Evolutionary conservation across 2,113 vertebrate species (phyloP).

Genomic region (Beaufortia kweichowensis): DNA sequence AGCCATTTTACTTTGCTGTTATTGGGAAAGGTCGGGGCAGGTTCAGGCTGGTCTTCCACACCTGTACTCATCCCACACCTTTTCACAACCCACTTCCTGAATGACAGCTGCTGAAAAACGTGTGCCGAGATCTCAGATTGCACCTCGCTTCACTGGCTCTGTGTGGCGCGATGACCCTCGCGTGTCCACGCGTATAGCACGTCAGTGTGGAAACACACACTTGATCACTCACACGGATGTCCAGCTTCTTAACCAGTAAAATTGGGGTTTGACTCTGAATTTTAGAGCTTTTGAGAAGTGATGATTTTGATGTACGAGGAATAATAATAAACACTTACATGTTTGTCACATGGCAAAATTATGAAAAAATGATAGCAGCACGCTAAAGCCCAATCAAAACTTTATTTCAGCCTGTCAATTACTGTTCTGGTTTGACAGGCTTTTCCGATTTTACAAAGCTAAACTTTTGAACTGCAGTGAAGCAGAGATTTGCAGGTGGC

Average conservation of each 20-base stretch:
- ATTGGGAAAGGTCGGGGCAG: constrained; percentile 62
- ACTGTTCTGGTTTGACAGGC: constrained; percentile 32
- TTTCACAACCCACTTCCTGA: constrained; percentile 63
- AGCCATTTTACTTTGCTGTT: neutral
- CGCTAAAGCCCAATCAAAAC: neutral
- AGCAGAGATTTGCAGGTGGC: constrained; percentile 62
- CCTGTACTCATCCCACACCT: constrained; percentile 61
- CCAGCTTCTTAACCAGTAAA: neutral
- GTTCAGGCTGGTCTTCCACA: constrained; percentile 48
- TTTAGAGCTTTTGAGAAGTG: too few species aligned
- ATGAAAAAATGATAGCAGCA: too few species aligned
- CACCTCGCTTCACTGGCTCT: constrained; percentile 52
- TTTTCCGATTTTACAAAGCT: constrained; percentile 61
- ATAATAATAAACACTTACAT: neutral
- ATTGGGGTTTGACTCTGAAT: too few species aligned
- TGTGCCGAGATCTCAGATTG: constrained; percentile 62
- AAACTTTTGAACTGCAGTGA: constrained; percentile 63
- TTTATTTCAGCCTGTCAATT: constrained; percentile 4
- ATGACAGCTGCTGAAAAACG: constrained; percentile 58
- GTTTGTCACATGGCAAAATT: too few species aligned
- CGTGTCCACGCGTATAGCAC: constrained; percentile 8
- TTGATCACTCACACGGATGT: constrained; percentile 5
- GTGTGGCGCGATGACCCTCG: constrained; percentile 15
- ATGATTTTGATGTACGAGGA: neutral
- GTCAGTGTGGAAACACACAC: constrained; percentile 7